phyloP scores from a whole-genome alignment of 2,113 vertebrate genomes.

The Sinocyclocheilus grahami region DNA sequence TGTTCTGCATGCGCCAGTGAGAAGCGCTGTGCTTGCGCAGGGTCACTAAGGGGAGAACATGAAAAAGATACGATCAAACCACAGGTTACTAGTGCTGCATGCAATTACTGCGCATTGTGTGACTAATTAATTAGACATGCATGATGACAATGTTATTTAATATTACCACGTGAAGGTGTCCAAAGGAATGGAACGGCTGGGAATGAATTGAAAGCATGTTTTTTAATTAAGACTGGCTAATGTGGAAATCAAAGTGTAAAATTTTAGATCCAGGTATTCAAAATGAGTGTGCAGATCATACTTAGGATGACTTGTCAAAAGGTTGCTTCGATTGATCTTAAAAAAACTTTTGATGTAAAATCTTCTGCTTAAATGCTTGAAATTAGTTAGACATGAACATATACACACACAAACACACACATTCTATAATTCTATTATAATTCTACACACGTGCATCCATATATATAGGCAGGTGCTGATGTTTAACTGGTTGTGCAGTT shows the following conservation, averaged over 20 bases:
- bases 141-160: constrained; percentile 6
- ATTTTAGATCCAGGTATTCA: background rate
- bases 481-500: background rate
- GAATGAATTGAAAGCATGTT: background rate
- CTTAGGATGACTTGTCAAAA: background rate
- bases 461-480: background rate
- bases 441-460: too few species aligned
- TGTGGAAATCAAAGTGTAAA: background rate
- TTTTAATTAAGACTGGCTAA: constrained; percentile 19
- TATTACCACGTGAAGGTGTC: background rate
- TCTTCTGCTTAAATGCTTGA: background rate
- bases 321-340: background rate
- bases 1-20: constrained; percentile 87
- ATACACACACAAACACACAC: too few species aligned
- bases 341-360: background rate
- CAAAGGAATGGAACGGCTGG: background rate
- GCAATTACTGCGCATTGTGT: constrained; percentile 39
- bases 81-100: background rate
- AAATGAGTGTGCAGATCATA: background rate
- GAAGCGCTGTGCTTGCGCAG: constrained; percentile 75
- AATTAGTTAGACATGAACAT: background rate
- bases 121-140: constrained; percentile 40
- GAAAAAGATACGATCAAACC: constrained; percentile 29
- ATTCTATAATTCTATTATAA: too few species aligned
- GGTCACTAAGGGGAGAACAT: constrained; percentile 71